Evolutionary conservation across 2,888 invertebrate genomes (phyloP).

Genomic region (Caenorhabditis sp.): DNA sequence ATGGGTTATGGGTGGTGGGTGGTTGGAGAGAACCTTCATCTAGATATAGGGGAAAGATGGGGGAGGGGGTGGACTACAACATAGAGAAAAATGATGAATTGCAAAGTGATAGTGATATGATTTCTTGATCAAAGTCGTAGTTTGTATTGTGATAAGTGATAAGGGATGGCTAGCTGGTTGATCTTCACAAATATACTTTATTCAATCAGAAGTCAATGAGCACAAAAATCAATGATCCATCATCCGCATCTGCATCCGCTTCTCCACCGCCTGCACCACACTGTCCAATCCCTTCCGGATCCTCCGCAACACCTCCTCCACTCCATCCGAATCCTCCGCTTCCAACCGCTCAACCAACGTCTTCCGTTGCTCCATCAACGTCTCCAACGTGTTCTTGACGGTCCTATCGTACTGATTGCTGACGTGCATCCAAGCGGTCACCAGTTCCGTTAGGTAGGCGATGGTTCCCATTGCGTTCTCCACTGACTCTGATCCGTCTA

Average conservation of each 20-base stretch:
- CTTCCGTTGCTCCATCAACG: slow-evolving; percentile 33
- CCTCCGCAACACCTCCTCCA: slow-evolving; percentile 9
- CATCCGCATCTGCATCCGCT: neutral
- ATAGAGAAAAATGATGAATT: too few species aligned
- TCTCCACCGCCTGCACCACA: slow-evolving; percentile 23
- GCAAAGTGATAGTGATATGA: too few species aligned
- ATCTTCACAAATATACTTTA: too few species aligned
- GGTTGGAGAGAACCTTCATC: too few species aligned
- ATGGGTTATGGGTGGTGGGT: too few species aligned
- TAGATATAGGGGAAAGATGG: too few species aligned
- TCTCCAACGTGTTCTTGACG: slow-evolving; percentile 26
- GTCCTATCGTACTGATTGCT: slow-evolving; percentile 32
- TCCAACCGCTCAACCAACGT: slow-evolving; percentile 6
- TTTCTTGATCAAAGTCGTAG: too few species aligned
- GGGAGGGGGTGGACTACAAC: too few species aligned
- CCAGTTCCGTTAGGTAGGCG: slow-evolving; percentile 27
- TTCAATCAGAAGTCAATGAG: too few species aligned
- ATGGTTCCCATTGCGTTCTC: slow-evolving; percentile 37
- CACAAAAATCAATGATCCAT: neutral
- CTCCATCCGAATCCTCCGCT: slow-evolving; percentile 7
- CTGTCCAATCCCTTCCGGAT: slow-evolving; percentile 14
- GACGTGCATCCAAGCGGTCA: slow-evolving; percentile 48
- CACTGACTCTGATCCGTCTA: slow-evolving; percentile 10
- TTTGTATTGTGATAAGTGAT: neutral
- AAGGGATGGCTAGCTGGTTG: too few species aligned